Conservation (phyloP, 2,113 vertebrate species). For the Nerophis lumbriciformis region DNA sequence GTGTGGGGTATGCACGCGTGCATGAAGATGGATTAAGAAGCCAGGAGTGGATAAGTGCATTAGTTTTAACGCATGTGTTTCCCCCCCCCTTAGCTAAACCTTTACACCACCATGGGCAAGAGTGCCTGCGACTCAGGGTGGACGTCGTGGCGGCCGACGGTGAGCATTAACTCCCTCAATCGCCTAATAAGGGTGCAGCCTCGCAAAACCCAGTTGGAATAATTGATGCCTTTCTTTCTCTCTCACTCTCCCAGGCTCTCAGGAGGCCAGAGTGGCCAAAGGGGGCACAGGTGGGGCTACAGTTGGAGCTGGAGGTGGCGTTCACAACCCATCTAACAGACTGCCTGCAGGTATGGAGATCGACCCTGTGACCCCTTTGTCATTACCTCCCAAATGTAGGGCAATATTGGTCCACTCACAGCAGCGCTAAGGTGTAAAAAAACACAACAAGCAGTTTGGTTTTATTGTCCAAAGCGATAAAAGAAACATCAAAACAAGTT, state of each 20-base stretch:
- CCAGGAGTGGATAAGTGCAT: slow-evolving; percentile 54
- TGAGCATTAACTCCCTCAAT: slow-evolving; percentile 59
- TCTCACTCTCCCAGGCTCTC: slow-evolving; percentile 60
- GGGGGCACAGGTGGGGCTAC: slow-evolving; percentile 46
- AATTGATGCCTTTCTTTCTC: slow-evolving; percentile 14
- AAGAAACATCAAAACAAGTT: too few species aligned
- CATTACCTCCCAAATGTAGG: slow-evolving; percentile 27
- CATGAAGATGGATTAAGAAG: slow-evolving; percentile 56
- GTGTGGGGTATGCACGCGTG: slow-evolving; percentile 17
- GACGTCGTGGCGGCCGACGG: slow-evolving; percentile 77
- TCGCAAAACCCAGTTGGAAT: neutral
- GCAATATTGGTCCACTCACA: too few species aligned
- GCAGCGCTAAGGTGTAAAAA: slow-evolving; percentile 1
- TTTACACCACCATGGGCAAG: slow-evolving; percentile 79
- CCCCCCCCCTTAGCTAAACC: slow-evolving; percentile 77
- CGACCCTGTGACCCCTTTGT: slow-evolving; percentile 14
- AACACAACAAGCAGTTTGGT: too few species aligned
- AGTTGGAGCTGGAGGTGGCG: slow-evolving; percentile 50
- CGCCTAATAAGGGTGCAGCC: neutral
- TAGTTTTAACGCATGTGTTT: slow-evolving; percentile 54
- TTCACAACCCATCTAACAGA: slow-evolving; percentile 71
- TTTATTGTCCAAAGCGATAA: too few species aligned
- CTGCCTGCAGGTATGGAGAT: slow-evolving; percentile 70
- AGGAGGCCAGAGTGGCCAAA: slow-evolving; percentile 68
- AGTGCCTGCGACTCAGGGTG: slow-evolving; percentile 83